Percentiles rank a stretch among this genome's conserved stretches.
Conservation (phyloP, 2,888 invertebrate species). For the Pyralis farinalis region DNA sequence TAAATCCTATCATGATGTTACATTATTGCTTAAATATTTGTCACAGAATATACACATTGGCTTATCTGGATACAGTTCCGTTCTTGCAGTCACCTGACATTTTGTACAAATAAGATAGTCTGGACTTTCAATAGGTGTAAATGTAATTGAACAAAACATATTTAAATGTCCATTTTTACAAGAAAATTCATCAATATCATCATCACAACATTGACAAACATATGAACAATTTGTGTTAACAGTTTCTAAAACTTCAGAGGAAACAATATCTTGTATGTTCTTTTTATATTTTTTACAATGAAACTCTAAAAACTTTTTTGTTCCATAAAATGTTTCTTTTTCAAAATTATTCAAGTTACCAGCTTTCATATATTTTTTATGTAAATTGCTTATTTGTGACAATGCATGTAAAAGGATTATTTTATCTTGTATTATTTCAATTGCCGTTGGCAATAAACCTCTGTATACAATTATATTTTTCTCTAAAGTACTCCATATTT, state of each 20-base stretch:
- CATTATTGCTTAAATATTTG: constrained; percentile 27
- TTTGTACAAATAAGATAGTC: constrained; percentile 53
- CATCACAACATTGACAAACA: constrained; percentile 59
- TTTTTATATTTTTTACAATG: constrained; percentile 45
- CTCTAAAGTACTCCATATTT: constrained; percentile 35
- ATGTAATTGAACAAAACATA: constrained; percentile 56
- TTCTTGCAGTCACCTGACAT: constrained; percentile 45
- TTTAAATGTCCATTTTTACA: constrained; percentile 55
- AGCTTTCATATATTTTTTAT: constrained; percentile 23
- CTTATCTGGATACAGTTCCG: constrained; percentile 36
- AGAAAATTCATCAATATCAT: constrained; percentile 39
- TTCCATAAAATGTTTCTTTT: constrained; percentile 36
- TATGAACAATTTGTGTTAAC: constrained; percentile 26
- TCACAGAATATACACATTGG: constrained; percentile 63
- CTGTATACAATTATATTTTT: constrained; percentile 29
- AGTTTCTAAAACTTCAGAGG: constrained; percentile 24
- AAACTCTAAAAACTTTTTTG: constrained; percentile 45
- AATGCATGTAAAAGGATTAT: constrained; percentile 46
- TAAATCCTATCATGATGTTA: too few relatives aligned
- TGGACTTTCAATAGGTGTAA: constrained; percentile 48
- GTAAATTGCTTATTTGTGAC: constrained; percentile 28
- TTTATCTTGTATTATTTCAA: constrained; percentile 46
- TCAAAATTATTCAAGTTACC: constrained; percentile 28
- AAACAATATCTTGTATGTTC: constrained; percentile 23
- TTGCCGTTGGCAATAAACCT: constrained; percentile 42